phyloP scores from a whole-genome alignment of 2,888 invertebrate species.

The Julus scandinavius region DNA sequence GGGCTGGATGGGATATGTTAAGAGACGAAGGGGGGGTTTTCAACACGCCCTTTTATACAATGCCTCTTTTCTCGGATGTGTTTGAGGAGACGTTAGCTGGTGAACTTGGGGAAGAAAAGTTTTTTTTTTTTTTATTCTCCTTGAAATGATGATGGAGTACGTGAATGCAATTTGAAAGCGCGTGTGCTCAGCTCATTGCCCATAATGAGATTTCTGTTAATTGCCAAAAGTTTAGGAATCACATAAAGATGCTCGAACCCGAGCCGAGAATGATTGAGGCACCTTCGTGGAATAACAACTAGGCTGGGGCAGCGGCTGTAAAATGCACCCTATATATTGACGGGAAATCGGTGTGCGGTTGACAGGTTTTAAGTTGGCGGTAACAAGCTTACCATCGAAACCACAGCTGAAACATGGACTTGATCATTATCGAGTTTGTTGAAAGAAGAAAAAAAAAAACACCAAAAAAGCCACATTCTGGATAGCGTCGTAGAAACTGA shows the following conservation, averaged over 20 bases:
- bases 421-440: too few species aligned
- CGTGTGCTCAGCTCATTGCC: not conserved
- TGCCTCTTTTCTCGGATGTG: not conserved
- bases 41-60: not conserved
- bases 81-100: not conserved
- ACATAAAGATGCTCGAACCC: not conserved
- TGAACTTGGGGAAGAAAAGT: not conserved
- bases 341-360: not conserved
- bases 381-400: not conserved
- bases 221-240: slow-evolving; percentile 10
- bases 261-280: not conserved
- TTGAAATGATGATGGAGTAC: slow-evolving; percentile 1
- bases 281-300: not conserved
- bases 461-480: too few species aligned
- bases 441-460: too few species aligned
- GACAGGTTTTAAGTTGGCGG: not conserved
- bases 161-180: not conserved
- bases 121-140: not conserved
- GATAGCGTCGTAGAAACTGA: too few species aligned
- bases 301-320: not conserved
- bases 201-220: slow-evolving; percentile 10
- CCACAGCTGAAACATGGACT: too few species aligned
- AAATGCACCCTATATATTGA: not conserved
- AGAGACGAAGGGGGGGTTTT: not conserved
- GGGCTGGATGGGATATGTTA: not conserved